Evolutionary conservation across 2,888 invertebrate species (phyloP), one percentile per base, ranked within the genome.

Genomic region (Petrolisthes manimaculis): DNA sequence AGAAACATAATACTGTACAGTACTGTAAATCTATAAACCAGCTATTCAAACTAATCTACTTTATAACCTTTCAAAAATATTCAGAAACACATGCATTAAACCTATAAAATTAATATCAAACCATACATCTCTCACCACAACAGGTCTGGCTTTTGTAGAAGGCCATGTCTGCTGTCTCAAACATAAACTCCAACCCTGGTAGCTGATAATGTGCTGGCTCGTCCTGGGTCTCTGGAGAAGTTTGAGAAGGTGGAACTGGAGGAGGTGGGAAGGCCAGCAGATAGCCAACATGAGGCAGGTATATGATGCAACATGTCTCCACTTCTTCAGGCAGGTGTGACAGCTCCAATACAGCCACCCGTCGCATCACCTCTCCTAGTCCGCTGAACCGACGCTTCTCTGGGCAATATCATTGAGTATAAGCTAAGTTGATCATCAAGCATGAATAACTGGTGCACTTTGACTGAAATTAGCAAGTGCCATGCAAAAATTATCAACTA

Each of bases 211-310:
- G 78, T 18, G 51, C 14, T 51, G 82, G 74, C 24, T 24, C 37
- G 18, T 55, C 54, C 51, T 61, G 54, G 9, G 79, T 24, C 53
- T 8, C 9, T 8, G 74, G 74, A 8, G n/a, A 21, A 8, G 5
- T 71, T 84, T 24, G 54, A 37, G 55, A 54, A n/a, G 74, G 61
- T 61, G 94, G 92, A 0, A 94, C 93, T 0, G 94, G 94, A 95
- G 96, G 95, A 89, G 94, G 94, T 84, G 95, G 95, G n/a, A 97
- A 94, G 0, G 95, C 95, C 14, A 97, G 93, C 90, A 97, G 93
- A 93, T 96, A 97, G 0, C 97, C 96, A 90, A 96, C 94, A 93
- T 96, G 96, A 0, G 96, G 96, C 92, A 96, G 94, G 92, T 96
- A 96, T 84, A 95, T 93, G 93, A 96, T 95, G 21, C 94, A 94